Conservation (phyloP, 2,797 vertebrate genomes). For the Chloroceryle inda region DNA sequence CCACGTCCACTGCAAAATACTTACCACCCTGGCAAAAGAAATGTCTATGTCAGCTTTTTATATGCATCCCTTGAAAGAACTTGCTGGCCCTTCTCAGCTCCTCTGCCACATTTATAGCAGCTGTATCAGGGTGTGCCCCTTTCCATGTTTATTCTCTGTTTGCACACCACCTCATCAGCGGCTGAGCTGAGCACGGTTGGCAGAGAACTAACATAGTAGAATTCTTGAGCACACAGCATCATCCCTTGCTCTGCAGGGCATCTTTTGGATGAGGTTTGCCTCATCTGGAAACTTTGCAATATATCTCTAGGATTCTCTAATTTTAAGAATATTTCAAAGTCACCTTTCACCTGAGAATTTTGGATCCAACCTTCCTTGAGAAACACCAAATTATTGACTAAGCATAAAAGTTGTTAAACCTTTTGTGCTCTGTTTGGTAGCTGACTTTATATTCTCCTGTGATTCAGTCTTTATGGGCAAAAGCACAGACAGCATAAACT, state of each 20-base stretch:
- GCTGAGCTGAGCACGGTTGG: neutral
- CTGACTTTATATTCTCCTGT: neutral
- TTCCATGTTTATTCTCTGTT: neutral
- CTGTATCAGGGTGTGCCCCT: accelerated
- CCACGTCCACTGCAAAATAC: neutral
- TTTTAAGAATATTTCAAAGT: neutral
- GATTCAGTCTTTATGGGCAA: neutral
- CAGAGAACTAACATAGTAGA: neutral
- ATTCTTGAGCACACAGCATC: neutral
- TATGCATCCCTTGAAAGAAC: neutral
- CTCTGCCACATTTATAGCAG: neutral
- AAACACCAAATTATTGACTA: constrained; percentile 1
- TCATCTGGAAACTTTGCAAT: neutral
- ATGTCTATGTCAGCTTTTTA: accelerated
- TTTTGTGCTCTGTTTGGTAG: neutral
- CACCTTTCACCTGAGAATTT: neutral
- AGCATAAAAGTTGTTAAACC: constrained; percentile 17
- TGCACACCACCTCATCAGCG: neutral
- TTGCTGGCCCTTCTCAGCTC: neutral
- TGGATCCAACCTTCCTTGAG: neutral
- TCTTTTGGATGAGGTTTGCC: neutral
- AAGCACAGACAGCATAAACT: neutral
- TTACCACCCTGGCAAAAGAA: neutral
- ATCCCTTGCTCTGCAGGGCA: neutral
- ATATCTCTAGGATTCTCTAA: neutral